Conservation (phyloP, 2,888 invertebrate species). For the Tyria jacobaeae region DNA sequence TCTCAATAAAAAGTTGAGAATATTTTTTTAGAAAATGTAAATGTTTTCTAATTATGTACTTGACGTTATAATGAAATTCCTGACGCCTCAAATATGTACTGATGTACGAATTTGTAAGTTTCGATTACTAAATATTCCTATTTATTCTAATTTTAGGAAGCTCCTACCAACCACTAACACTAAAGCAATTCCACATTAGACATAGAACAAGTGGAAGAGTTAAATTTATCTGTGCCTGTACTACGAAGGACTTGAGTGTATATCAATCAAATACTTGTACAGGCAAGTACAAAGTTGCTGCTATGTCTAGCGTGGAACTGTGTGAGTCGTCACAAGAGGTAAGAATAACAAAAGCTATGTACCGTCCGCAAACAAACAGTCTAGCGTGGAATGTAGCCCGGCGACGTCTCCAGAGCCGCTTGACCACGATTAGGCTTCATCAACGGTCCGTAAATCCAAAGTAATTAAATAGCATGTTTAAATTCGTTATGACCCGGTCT, state of each 20-base stretch:
- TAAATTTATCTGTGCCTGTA: not conserved
- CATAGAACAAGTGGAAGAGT: not conserved
- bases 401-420: slow-evolving; percentile 48
- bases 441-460: slow-evolving; percentile 20
- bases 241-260: not conserved
- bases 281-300: not conserved
- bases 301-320: not conserved
- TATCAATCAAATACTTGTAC: not conserved
- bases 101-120: slow-evolving; percentile 2
- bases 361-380: slow-evolving; percentile 52
- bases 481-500: slow-evolving; percentile 8
- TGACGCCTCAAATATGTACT: slow-evolving; percentile 15
- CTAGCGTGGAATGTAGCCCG: slow-evolving; percentile 66
- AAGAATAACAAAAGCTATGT: slow-evolving; percentile 38
- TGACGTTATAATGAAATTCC: slow-evolving; percentile 17
- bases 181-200: slow-evolving; percentile 6
- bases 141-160: slow-evolving; percentile 8
- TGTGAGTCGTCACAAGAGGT: slow-evolving; percentile 27
- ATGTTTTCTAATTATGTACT: slow-evolving; percentile 21
- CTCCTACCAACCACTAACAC: slow-evolving; percentile 11
- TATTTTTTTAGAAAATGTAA: slow-evolving; percentile 13
- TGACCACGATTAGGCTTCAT: slow-evolving; percentile 37
- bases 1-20: slow-evolving; percentile 1
- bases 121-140: not conserved
- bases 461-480: slow-evolving; percentile 21